These are phyloP conservation scores for Lamellibrachia luymesi DNA, from an alignment of 1,140 invertebrate genomes.

Conservation along the genomic window DNA sequence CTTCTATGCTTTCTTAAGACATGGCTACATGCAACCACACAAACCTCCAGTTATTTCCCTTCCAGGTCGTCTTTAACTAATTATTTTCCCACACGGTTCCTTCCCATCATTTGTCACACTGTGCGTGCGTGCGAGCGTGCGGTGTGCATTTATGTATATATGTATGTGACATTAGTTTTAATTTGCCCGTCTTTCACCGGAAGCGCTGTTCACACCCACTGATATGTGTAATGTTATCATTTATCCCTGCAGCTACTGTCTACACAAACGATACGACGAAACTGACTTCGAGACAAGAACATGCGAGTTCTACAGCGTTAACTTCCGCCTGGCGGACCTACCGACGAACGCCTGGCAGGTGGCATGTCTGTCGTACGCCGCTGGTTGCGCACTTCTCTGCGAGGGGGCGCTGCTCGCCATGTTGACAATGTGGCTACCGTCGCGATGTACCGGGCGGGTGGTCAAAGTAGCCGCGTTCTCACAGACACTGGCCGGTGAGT, in stretches of 20 bases:
- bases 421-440: constrained; percentile 35
- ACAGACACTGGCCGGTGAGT: constrained; percentile 45
- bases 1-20: too few species aligned
- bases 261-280: neutral
- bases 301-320: constrained; percentile 44
- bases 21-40: too few species aligned
- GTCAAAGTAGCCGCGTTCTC: constrained; percentile 42
- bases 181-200: too few species aligned
- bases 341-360: constrained; percentile 50
- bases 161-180: too few species aligned
- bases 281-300: constrained; percentile 16
- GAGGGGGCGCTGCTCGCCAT: constrained; percentile 40
- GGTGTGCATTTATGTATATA: too few species aligned
- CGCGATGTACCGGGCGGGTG: constrained; percentile 25
- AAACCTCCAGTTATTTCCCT: too few species aligned
- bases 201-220: neutral
- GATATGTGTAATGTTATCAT: neutral
- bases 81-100: too few species aligned
- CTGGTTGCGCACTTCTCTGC: constrained; percentile 44
- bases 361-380: constrained; percentile 45
- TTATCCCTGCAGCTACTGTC: constrained; percentile 1
- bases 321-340: constrained; percentile 39
- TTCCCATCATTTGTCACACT: too few species aligned
- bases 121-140: too few species aligned
- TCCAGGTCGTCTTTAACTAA: too few species aligned